These are phyloP conservation scores for Horisme vitalbata DNA, from an alignment of 2,888 invertebrate species.

Conservation along the genomic window DNA sequence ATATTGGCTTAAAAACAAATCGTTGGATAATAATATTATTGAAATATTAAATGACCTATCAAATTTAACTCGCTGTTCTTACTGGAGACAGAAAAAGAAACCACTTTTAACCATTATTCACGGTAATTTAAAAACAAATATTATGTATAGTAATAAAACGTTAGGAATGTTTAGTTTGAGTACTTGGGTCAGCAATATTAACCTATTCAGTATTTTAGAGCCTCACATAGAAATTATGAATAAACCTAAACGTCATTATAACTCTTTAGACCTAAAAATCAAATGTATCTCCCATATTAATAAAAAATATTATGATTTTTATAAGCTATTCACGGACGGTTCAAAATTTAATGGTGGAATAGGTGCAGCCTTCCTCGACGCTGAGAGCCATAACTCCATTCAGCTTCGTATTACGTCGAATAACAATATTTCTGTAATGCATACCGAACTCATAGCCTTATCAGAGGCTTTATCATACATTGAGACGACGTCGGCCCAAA, in stretches of 20 bases:
- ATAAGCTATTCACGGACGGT: background rate
- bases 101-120: too few species aligned
- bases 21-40: too few species aligned
- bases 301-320: background rate
- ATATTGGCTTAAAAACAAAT: too few species aligned
- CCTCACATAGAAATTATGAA: too few species aligned
- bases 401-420: background rate
- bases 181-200: too few species aligned
- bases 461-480: slow-evolving; percentile 5
- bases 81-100: too few species aligned
- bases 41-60: too few species aligned
- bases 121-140: too few species aligned
- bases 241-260: slow-evolving; percentile 2
- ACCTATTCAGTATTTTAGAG: too few species aligned
- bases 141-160: too few species aligned
- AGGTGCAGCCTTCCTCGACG: background rate
- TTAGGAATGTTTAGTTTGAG: too few species aligned
- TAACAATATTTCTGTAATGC: slow-evolving; percentile 1
- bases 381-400: background rate
- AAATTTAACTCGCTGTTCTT: too few species aligned
- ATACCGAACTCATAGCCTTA: slow-evolving; percentile 1
- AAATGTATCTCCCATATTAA: background rate
- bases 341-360: background rate
- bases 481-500: background rate
- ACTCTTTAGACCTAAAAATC: background rate